Evolutionary conservation across 2,888 invertebrate species (phyloP), one percentile per base, ranked within the genome.

Genomic region (Amiota mariae): DNA sequence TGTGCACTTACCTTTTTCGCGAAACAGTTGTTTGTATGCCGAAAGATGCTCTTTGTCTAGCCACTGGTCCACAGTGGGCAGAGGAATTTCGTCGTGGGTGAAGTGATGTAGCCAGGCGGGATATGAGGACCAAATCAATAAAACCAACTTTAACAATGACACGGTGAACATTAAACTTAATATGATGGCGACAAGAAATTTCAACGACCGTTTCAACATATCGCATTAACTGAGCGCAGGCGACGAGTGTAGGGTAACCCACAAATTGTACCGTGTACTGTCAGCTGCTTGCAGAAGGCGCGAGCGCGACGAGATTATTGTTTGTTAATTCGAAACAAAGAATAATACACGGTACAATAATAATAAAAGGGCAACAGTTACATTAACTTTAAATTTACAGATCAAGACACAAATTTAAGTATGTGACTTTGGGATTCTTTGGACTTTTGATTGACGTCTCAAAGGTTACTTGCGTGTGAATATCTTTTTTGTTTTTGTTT

Each of bases 1-100:
- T 68, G 36, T 6, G 49, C 59, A 91, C 93, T 91, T 90, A 95
- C 96, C 95, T 90, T 93, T 92, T 84, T 94, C 92, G 81, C 91
- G 92, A 88, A 95, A 95, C 48, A 94, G 89, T 79, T 93, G 91
- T 85, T 93, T 93, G 87, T 94, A 94, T 78, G 93, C 92, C 49
- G 92, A 91, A 76, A 95, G 91, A 79, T 94, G 93, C 87, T 94
- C 94, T 87, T 94, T 93, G 74, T 93, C 93, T 78, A 95, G 90
- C 95, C 95, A 96, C 86, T 92, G 91, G 83, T 94, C 94, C 73
- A 95, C 94, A 89, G 93, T 92, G 66, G 79, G 75, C 56, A 76
- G 57, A 57, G 91, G 91, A 80, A 91, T 90, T 81, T 92, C 92
- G 83, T 92, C 92, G 84, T 92, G 80, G n/a, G 74, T 67, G 66